A percentile compares a stretch with the other conserved stretches of the same genome.
These are phyloP conservation scores for Daphoenositta chrysoptera DNA, from an alignment of 2,113 vertebrate genomes.

Conservation along the genomic window DNA sequence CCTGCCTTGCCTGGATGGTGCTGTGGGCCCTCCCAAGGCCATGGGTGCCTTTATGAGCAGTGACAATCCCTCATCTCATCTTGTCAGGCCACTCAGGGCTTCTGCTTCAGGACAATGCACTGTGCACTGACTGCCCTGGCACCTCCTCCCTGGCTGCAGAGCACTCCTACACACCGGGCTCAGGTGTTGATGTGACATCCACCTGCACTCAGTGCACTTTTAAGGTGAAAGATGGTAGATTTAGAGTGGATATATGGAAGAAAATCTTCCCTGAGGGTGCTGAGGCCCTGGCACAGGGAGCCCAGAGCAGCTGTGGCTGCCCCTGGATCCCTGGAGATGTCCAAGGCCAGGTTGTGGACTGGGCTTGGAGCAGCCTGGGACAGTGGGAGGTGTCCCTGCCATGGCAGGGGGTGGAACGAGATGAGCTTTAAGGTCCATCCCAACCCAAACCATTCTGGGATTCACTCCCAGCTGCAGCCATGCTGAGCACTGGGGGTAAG, in stretches of 20 bases:
- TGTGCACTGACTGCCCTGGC: background rate
- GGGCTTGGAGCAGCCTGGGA: background rate
- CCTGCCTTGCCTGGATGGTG: background rate
- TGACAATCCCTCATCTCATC: background rate
- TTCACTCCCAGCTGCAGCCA: background rate
- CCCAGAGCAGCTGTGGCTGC: background rate
- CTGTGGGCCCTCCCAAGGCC: background rate
- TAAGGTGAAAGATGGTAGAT: background rate
- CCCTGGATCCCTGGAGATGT: background rate
- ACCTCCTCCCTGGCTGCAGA: background rate
- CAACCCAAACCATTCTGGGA: background rate
- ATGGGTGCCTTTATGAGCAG: accelerated
- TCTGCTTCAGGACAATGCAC: background rate
- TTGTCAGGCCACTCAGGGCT: background rate
- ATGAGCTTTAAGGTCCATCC: background rate
- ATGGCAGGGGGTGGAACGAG: accelerated
- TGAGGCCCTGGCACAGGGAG: background rate
- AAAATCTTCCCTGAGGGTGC: background rate
- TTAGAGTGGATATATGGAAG: background rate
- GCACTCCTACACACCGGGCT: background rate
- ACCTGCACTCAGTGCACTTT: background rate
- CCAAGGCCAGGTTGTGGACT: accelerated
- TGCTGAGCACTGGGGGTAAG: accelerated
- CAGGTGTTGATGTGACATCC: background rate
- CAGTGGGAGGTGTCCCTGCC: background rate